These are phyloP conservation scores for Delphinapterus leucas DNA, from an alignment of 2,113 vertebrate genomes.

Conservation along the genomic window DNA sequence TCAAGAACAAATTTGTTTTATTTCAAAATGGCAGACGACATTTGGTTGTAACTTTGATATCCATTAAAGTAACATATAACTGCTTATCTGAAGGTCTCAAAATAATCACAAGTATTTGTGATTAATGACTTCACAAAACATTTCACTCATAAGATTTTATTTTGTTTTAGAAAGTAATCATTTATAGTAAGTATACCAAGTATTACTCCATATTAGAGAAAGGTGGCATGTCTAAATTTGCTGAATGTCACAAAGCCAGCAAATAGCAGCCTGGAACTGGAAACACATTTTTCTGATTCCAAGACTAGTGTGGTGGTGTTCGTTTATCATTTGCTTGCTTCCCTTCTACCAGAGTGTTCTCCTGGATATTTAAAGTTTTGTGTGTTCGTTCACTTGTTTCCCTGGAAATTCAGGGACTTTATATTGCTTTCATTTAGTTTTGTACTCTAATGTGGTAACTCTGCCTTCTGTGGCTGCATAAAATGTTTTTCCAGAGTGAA, in stretches of 20 bases:
- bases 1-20: background rate
- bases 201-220: background rate
- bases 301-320: background rate
- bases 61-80: background rate
- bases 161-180: background rate
- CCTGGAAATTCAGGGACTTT: background rate
- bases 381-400: background rate
- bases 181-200: background rate
- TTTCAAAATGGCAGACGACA: background rate
- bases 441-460: background rate
- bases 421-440: slow-evolving; percentile 10
- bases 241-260: background rate
- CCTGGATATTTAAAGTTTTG: background rate
- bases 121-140: background rate
- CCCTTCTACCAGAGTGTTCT: background rate
- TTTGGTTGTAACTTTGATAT: background rate
- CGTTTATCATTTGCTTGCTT: background rate
- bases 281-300: background rate
- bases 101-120: background rate
- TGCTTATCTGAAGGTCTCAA: background rate
- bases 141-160: background rate
- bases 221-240: background rate
- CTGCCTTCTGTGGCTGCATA: background rate
- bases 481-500: background rate
- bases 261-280: background rate